Base-by-base conservation (phyloP, 2,888 invertebrate species). In the Rhingia rostrata region DNA sequence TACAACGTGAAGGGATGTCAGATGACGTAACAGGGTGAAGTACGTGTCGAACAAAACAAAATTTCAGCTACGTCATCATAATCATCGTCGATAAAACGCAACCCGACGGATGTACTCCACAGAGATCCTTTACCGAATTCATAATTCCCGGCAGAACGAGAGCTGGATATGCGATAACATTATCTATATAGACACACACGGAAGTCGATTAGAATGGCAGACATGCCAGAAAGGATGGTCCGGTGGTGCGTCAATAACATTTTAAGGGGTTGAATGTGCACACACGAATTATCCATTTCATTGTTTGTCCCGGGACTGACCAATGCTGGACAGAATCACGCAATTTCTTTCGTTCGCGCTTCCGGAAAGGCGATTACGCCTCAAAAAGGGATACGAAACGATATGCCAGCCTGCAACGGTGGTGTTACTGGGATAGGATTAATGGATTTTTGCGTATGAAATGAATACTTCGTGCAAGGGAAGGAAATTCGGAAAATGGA, bases 231-330 rank as follows among this genome's bases (percentile, higher is more conserved):
- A 67, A 82, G 58, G 64, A 79, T 84, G 60, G 51, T 64, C 47
- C 35, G 73, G 74, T 84, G 60, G 56, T 64, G 53, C 41, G 73
- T 60, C 58, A 45, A 64, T 60, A 14, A 22, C 22, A 2, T 22
- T 78, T 60, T 75, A 84, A 84, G 84, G 84, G 84, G 84, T 84
- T 84, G 84, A 84, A 75, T 58, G 63, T 63, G 43, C 69, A 75
- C 54, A 73, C 64, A 84, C 58, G 60, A 54, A 74, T 69, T 70
- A 77, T 60, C 53, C 58, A 58, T 72, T 60, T 53, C 58, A 58
- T 64, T 64, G 51, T 58, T 58, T 63, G 30, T 64, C 58, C 64
- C 47, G 39, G 43, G 32, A 80, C 80, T 84, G 84, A 84, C 84
- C 84, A 80, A 64, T 79, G 73, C 64, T 43, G 80, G 64, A 75